Evolutionary conservation across 2,888 invertebrate genomes (phyloP).

Genomic region (Odontocolon sp.): DNA sequence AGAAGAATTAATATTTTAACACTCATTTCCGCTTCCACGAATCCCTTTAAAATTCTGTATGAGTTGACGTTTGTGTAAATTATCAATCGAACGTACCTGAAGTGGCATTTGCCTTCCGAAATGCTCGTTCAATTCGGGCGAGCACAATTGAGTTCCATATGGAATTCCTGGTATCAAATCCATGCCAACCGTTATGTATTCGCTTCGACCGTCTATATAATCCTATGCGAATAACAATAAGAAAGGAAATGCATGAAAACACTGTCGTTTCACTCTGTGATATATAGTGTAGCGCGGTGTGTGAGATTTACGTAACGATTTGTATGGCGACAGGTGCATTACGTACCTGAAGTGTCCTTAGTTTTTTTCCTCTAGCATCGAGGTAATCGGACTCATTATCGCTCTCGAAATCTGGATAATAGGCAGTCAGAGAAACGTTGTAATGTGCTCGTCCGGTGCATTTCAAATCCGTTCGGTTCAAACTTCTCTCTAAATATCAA

Average conservation of each 20-base stretch:
- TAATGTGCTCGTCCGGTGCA: constrained; percentile 79
- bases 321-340: neutral
- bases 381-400: constrained; percentile 79
- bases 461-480: constrained; percentile 68
- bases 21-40: too few species aligned
- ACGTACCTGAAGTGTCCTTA: constrained; percentile 81
- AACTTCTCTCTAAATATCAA: constrained; percentile 53
- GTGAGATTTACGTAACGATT: constrained; percentile 23
- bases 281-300: neutral
- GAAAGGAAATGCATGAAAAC: neutral
- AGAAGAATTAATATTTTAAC: too few species aligned
- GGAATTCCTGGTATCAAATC: constrained; percentile 79
- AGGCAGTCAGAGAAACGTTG: constrained; percentile 82
- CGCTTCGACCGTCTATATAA: constrained; percentile 81
- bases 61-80: too few species aligned
- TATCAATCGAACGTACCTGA: constrained; percentile 72
- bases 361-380: constrained; percentile 80
- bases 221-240: constrained; percentile 80
- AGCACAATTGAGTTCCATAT: constrained; percentile 81
- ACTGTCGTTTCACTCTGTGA: neutral
- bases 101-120: constrained; percentile 81
- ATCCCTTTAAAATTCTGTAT: too few species aligned
- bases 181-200: constrained; percentile 82
- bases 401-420: constrained; percentile 81
- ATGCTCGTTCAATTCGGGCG: constrained; percentile 82